Evolutionary conservation across 35 echinoderm and acorn worm species (phyloP).

Genomic region (Diadema setosum): DNA sequence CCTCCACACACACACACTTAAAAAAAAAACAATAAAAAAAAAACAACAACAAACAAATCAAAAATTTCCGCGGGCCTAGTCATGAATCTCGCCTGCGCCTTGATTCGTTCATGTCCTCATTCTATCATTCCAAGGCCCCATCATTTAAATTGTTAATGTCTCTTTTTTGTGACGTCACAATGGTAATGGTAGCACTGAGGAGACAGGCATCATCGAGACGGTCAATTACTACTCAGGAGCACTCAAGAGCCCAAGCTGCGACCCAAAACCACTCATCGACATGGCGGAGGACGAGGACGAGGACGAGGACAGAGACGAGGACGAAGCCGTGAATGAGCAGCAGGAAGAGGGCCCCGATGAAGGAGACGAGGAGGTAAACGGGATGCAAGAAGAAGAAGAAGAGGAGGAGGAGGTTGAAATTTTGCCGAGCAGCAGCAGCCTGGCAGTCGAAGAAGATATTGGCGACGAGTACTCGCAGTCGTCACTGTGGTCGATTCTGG

Average conservation of each 20-base stretch:
- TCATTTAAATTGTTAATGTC: background rate
- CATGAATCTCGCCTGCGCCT: too few relatives aligned
- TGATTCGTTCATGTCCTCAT: too few relatives aligned
- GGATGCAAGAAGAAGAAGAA: background rate
- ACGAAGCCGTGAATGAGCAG: background rate
- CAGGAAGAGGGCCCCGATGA: background rate
- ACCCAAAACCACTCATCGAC: background rate
- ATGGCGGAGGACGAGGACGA: background rate
- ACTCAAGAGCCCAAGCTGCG: constrained; percentile 16
- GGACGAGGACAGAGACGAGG: background rate
- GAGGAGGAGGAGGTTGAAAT: background rate
- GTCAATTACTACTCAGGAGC: constrained; percentile 46
- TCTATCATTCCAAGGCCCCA: background rate
- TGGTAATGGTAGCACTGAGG: background rate
- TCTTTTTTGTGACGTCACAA: background rate
- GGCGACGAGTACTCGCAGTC: background rate
- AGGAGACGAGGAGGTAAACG: too few relatives aligned
- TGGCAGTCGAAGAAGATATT: background rate
- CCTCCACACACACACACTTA: too few relatives aligned
- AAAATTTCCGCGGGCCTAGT: too few relatives aligned
- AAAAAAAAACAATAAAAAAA: too few relatives aligned
- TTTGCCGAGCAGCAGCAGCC: background rate
- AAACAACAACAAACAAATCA: too few relatives aligned
- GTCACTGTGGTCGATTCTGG: background rate
- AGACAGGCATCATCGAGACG: constrained; percentile 7